Percentiles rank a stretch among this genome's conserved stretches.
phyloP scores from a whole-genome alignment of 2,797 vertebrate species.

The Microctenopoma steveboyesi region DNA sequence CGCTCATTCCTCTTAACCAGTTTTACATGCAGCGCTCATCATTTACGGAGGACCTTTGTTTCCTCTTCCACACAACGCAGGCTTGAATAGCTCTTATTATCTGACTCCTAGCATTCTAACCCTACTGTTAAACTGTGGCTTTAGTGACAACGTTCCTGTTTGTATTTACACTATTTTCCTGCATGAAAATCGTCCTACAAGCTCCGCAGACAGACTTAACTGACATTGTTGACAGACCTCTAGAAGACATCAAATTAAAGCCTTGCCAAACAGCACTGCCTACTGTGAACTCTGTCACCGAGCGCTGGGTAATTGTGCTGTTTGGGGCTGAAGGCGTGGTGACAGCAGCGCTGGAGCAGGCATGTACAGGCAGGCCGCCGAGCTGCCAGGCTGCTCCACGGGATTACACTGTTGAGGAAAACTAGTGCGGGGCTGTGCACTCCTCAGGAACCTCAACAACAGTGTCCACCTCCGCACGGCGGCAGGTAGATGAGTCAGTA shows the following conservation, averaged over 20 bases:
- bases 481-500: neutral
- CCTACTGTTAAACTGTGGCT: neutral
- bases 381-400: constrained; percentile 75
- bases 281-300: constrained; percentile 63
- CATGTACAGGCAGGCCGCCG: constrained; percentile 85
- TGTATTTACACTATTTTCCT: neutral
- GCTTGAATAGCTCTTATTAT: neutral
- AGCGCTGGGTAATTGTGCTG: constrained; percentile 71
- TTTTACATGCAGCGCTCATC: constrained; percentile 43
- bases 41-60: neutral
- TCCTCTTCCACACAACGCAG: neutral
- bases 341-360: constrained; percentile 75
- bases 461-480: constrained; percentile 3
- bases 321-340: constrained; percentile 81
- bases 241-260: constrained; percentile 51
- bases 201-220: constrained; percentile 19
- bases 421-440: constrained; percentile 37
- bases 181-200: neutral
- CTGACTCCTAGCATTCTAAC: neutral
- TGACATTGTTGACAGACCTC: constrained; percentile 52
- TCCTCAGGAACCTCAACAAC: constrained; percentile 20
- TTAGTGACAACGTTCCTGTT: neutral
- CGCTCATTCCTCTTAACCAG: constrained; percentile 51
- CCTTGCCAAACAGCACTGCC: constrained; percentile 49
- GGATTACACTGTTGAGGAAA: constrained; percentile 71